These are phyloP conservation scores for Octonoba sinensis DNA, from an alignment of 2,888 invertebrate species.

Conservation along the genomic window DNA sequence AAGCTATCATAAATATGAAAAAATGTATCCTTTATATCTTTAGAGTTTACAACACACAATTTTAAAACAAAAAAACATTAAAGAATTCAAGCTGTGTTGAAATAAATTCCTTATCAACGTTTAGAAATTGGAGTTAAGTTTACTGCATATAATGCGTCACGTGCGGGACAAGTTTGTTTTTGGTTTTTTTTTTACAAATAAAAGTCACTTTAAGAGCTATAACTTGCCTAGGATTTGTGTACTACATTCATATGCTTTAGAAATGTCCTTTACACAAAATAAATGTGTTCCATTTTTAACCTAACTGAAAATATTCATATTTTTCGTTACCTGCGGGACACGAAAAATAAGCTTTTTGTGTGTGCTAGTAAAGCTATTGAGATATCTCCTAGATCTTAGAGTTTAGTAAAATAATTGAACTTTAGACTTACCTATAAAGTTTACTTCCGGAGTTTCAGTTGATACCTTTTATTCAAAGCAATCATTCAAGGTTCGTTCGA, in stretches of 20 bases:
- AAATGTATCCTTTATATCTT: background rate
- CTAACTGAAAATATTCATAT: no score
- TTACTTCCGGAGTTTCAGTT: background rate
- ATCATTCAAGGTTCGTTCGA: background rate
- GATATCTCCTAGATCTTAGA: no score
- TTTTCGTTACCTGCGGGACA: no score
- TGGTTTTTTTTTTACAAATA: background rate
- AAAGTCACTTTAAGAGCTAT: background rate
- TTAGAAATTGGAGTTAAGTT: background rate
- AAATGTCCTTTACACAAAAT: background rate
- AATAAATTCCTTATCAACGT: background rate
- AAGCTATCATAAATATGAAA: background rate
- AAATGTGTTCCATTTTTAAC: no score
- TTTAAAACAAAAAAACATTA: background rate
- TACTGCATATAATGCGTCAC: background rate
- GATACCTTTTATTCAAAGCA: background rate
- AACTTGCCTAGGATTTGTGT: background rate
- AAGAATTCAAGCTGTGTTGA: background rate
- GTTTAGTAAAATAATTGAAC: background rate
- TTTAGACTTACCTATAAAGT: background rate
- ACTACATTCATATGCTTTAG: background rate
- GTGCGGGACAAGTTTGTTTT: background rate
- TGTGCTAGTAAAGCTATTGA: no score
- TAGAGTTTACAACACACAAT: background rate
- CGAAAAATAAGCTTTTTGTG: no score